Evolutionary conservation across 2,888 invertebrate genomes (phyloP), one percentile per base, ranked within the genome.

Genomic region (Cheilosia vernalis): DNA sequence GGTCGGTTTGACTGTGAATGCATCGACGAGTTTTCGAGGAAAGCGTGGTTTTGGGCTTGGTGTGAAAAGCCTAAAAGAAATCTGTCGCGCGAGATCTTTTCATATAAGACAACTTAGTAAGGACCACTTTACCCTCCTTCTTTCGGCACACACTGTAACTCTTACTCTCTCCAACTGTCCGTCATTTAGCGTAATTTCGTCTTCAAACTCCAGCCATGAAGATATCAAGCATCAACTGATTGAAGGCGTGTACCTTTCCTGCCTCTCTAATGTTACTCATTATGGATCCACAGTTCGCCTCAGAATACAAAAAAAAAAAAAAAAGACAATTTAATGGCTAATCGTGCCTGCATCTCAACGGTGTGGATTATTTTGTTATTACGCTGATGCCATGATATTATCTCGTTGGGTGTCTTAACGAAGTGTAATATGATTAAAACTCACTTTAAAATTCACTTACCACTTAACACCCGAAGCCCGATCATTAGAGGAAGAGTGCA

Each of bases 361-460:
- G 27, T 30, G 51, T 6, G 21, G 61, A 76, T 69, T 76, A 69
- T 63, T 69, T 67, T 33, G 49, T 40, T 55, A 76, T 63, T 69
- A 56, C 24, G 63, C 24, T 56, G 63, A 49, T 58, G 40, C 63
- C 33, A 49, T 21, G 47, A 24, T 69, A 55, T 47, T 4, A 69
- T 55, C 60, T 33, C 21, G 19, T n/a, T 47, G 53, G 55, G 33
- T 42, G 44, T 53, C 40, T 40, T 66, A 79, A 73, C 51, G 63
- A 74, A 69, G 51, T 67, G 70, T 72, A 42, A 72, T 64, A 56
- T 81, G 69, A 70, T 81, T 70, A 76, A 69, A 81, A 81, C 64
- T 64, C 74, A 81, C 42, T 81, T 81, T 70, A 76, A 69, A 81
- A 81, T 69, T 64, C 74, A 81, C 42, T 81, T 81, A 73, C 49